Conservation (phyloP, 2,888 invertebrate genomes). For the Tenthredo mesomela region DNA sequence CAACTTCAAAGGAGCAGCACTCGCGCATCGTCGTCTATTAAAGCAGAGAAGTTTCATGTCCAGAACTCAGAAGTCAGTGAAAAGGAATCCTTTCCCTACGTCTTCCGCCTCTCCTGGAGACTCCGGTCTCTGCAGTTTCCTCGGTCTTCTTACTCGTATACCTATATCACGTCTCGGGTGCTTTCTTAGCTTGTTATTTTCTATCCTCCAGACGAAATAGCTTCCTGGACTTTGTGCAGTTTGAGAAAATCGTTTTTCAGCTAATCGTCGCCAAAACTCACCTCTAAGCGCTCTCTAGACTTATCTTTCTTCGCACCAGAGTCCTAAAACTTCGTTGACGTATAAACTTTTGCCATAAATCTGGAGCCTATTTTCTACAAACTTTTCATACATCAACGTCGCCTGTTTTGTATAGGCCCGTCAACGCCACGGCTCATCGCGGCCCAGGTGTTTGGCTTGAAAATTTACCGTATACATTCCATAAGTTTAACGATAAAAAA, state of each 20-base stretch:
- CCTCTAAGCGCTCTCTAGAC: conserved; percentile 30
- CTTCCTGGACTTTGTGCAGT: conserved; percentile 37
- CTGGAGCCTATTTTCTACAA: conserved; percentile 48
- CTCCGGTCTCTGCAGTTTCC: conserved; percentile 1
- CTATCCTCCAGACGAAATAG: conserved; percentile 1
- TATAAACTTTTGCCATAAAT: conserved; percentile 48
- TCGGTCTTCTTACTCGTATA: neutral
- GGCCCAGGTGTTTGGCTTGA: conserved; percentile 26
- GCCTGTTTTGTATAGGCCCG: conserved; percentile 38
- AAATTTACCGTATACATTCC: conserved; percentile 19
- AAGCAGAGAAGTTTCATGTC: conserved; percentile 20
- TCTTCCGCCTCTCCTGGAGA: neutral
- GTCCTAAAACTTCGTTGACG: conserved; percentile 27
- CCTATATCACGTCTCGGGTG: neutral
- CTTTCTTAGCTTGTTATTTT: neutral
- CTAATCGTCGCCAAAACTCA: conserved; percentile 43
- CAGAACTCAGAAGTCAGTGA: conserved; percentile 12
- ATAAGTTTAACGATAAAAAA: conserved; percentile 30
- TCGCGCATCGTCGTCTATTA: conserved; percentile 28
- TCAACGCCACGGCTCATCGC: conserved; percentile 25
- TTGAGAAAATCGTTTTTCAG: conserved; percentile 44
- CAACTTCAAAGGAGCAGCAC: conserved; percentile 44
- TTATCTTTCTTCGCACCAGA: conserved; percentile 32
- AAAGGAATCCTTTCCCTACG: conserved; percentile 28
- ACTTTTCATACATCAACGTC: conserved; percentile 47